Conservation (phyloP, 1,140 invertebrate genomes). For the Lasioglossum baleicum region DNA sequence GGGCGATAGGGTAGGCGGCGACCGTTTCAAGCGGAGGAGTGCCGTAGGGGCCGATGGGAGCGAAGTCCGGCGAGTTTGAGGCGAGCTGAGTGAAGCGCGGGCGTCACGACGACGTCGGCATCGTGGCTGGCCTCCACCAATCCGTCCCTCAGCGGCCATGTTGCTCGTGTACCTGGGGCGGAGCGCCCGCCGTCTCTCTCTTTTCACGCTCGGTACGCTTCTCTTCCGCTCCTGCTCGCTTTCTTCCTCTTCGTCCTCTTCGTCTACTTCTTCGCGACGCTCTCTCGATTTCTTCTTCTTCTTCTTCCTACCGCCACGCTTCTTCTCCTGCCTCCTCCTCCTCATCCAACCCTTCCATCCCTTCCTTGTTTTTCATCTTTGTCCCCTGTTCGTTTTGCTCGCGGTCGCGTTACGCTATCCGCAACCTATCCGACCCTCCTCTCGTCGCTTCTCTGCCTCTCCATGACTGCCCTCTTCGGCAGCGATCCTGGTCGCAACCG, state of each 20-base stretch:
- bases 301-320: background rate
- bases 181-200: conserved; percentile 66
- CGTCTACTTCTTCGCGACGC: background rate
- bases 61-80: conserved; percentile 63
- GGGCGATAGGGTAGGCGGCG: conserved; percentile 65
- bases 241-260: background rate
- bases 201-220: conserved; percentile 35
- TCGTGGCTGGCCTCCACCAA: conserved; percentile 76
- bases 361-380: conserved; percentile 30
- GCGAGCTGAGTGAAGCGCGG: conserved; percentile 76
- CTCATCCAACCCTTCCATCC: conserved; percentile 6
- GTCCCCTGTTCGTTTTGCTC: conserved; percentile 3
- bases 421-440: background rate
- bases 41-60: conserved; percentile 57
- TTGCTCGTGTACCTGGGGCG: conserved; percentile 77
- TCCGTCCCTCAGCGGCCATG: conserved; percentile 79
- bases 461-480: conserved; percentile 8
- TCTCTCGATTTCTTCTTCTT: conserved; percentile 10
- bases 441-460: conserved; percentile 41
- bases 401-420: conserved; percentile 21
- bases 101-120: conserved; percentile 77
- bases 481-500: conserved; percentile 60
- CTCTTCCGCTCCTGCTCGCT: conserved; percentile 29
- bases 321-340: background rate
- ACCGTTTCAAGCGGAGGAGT: conserved; percentile 64